Evolutionary conservation across 2,797 vertebrate species (phyloP).

Genomic region (Lepilemur septentrionalis): DNA sequence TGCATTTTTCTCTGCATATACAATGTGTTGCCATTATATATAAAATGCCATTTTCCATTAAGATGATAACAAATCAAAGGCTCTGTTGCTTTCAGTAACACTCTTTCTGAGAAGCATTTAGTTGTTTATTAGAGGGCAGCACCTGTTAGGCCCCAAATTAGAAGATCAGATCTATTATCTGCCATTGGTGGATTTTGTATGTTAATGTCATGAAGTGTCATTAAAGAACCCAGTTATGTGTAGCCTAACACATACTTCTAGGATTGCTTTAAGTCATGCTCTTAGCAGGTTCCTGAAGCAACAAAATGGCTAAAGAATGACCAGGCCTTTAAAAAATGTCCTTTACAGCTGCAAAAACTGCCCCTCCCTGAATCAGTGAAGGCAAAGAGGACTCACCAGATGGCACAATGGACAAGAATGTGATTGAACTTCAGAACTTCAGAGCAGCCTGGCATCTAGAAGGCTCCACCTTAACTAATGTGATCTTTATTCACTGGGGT

Average conservation of each 20-base stretch:
- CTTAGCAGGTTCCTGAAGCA: not conserved
- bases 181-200: not conserved
- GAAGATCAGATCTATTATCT: not conserved
- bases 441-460: not conserved
- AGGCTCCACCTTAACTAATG: not conserved
- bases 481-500: not conserved
- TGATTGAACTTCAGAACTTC: not conserved
- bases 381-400: not conserved
- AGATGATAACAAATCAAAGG: not conserved
- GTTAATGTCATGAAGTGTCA: not conserved
- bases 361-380: not conserved
- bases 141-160: not conserved
- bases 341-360: not conserved
- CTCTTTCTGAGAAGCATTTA: not conserved
- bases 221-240: not conserved
- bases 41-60: not conserved
- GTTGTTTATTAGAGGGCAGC: not conserved
- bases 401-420: not conserved
- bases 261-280: not conserved
- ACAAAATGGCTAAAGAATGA: constrained; percentile 1
- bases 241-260: not conserved
- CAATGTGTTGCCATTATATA: not conserved
- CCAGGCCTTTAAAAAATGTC: constrained; percentile 23
- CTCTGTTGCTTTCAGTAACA: not conserved
- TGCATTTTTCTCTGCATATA: not conserved